A percentile compares a stretch with the other conserved stretches of the same genome.
phyloP scores from a whole-genome alignment of 2,113 vertebrate species.

The Phaetusa simplex region DNA sequence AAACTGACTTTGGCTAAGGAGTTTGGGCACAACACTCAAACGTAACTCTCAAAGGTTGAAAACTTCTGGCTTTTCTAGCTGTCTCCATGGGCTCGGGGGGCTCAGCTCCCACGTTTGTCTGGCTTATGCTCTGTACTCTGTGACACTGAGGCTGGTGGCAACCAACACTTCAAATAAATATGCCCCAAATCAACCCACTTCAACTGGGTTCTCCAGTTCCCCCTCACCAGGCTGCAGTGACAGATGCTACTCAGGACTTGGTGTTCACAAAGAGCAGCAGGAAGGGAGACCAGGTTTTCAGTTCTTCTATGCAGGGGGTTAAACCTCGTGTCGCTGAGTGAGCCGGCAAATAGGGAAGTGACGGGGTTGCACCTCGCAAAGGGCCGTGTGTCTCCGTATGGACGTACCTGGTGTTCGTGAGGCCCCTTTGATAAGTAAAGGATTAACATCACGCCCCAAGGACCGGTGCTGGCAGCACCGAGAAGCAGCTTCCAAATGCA shows the following conservation, averaged over 20 bases:
- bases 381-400: no score
- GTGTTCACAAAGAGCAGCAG: not conserved
- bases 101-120: not conserved
- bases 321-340: not conserved
- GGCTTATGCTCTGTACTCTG: not conserved
- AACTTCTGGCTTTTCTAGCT: not conserved
- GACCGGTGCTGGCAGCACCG: not conserved
- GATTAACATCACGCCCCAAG: not conserved
- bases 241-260: fast-evolving
- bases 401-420: not conserved
- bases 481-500: not conserved
- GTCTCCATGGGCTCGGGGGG: not conserved
- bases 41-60: not conserved
- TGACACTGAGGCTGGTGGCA: not conserved
- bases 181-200: not conserved
- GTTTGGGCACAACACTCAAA: not conserved
- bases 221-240: fast-evolving
- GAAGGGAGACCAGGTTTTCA: no score
- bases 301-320: not conserved
- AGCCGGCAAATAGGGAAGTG: not conserved
- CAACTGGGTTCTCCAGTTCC: fast-evolving
- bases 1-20: not conserved
- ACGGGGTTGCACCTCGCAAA: not conserved
- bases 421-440: not conserved
- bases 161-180: not conserved